Conservation (phyloP, 1,140 invertebrate genomes). For the Holotrichia oblita region DNA sequence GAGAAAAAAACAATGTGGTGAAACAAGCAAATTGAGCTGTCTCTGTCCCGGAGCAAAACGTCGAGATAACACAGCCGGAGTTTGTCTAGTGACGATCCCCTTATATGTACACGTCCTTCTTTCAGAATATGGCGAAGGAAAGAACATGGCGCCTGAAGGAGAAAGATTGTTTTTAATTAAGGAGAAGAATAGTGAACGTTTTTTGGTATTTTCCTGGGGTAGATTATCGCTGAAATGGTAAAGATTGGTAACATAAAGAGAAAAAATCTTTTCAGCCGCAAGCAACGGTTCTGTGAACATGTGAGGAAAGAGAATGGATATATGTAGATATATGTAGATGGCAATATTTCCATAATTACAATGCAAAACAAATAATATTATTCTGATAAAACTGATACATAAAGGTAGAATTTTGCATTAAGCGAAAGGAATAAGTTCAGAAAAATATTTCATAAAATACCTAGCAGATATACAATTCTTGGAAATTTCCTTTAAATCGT, state of each 20-base stretch:
- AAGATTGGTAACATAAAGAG: neutral
- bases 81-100: slow-evolving; percentile 6
- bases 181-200: slow-evolving; percentile 22
- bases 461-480: too few relatives aligned
- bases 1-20: slow-evolving; percentile 29
- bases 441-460: too few relatives aligned
- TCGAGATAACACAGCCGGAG: neutral
- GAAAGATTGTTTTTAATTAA: slow-evolving; percentile 35
- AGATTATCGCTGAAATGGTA: neutral
- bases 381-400: too few relatives aligned
- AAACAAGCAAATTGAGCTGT: slow-evolving; percentile 35
- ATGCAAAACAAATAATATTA: too few relatives aligned
- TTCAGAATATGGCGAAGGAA: neutral
- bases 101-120: slow-evolving; percentile 10
- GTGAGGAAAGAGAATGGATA: too few relatives aligned
- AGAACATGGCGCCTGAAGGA: neutral
- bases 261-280: neutral
- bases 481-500: too few relatives aligned
- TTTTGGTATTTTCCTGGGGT: neutral
- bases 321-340: too few relatives aligned
- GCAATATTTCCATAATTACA: too few relatives aligned
- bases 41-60: slow-evolving; percentile 1
- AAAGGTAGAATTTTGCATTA: too few relatives aligned
- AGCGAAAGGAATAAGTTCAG: too few relatives aligned
- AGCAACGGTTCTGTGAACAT: too few relatives aligned